These are phyloP conservation scores for Eilema depressum DNA, from an alignment of 2,888 invertebrate species.

Conservation along the genomic window DNA sequence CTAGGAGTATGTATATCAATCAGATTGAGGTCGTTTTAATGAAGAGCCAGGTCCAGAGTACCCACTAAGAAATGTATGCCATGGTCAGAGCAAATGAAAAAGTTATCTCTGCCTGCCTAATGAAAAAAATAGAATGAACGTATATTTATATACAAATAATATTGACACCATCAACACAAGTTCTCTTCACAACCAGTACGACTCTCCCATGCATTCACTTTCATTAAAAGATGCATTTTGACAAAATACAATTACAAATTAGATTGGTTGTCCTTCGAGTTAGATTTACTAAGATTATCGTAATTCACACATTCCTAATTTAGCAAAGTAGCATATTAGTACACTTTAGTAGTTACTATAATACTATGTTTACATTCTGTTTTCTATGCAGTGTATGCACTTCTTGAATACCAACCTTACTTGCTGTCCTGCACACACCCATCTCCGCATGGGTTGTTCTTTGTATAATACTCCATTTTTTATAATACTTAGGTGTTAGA, in stretches of 20 bases:
- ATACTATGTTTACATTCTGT: not conserved
- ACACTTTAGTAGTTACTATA: too few species aligned
- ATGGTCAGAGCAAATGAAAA: not conserved
- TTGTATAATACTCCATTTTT: too few species aligned
- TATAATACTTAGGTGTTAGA: too few species aligned
- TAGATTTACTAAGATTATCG: constrained; percentile 1
- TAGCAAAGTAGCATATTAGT: not conserved
- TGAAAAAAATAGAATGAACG: not conserved
- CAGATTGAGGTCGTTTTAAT: not conserved
- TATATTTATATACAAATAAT: not conserved
- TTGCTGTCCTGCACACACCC: too few species aligned
- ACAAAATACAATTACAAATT: not conserved
- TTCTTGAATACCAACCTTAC: too few species aligned
- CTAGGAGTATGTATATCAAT: not conserved
- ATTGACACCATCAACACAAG: not conserved
- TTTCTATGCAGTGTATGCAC: too few species aligned
- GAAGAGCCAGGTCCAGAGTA: not conserved
- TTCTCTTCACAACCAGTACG: not conserved
- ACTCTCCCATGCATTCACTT: not conserved
- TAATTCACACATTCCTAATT: not conserved
- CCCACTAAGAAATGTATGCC: not conserved
- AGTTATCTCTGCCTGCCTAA: not conserved
- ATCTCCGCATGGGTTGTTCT: too few species aligned
- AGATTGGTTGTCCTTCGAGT: not conserved
- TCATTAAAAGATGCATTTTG: constrained; percentile 4